phyloP scores from a whole-genome alignment of 2,888 invertebrate genomes.

The Epinotia bilunana region DNA sequence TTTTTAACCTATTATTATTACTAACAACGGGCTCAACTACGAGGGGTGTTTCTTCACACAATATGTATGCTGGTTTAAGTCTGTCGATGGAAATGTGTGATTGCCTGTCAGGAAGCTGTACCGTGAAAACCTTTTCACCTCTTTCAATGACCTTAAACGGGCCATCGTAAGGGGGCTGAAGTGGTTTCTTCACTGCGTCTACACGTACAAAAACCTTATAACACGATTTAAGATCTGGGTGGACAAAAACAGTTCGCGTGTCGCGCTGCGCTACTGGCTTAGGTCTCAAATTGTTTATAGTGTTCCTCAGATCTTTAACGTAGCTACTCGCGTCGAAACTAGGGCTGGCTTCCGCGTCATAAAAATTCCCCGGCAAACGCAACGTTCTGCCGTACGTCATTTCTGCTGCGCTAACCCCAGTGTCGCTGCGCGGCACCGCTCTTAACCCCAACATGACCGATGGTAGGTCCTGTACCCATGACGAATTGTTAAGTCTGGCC shows the following conservation, averaged over 20 bases:
- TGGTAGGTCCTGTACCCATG: too few species aligned
- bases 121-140: neutral
- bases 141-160: neutral
- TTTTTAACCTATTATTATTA: neutral
- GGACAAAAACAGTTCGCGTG: neutral
- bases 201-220: conserved; percentile 2
- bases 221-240: neutral
- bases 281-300: neutral
- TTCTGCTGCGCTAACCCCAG: too few species aligned
- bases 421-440: too few species aligned
- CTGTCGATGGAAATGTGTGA: conserved; percentile 23
- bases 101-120: conserved; percentile 17
- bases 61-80: conserved; percentile 5
- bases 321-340: neutral
- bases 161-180: conserved; percentile 14
- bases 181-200: neutral
- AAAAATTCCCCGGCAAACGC: conserved; percentile 9
- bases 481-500: too few species aligned
- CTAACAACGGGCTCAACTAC: neutral
- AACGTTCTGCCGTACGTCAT: neutral
- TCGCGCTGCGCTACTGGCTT: neutral
- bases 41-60: neutral
- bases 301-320: neutral
- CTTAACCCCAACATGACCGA: too few species aligned
- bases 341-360: neutral